Evolutionary conservation across 1,140 invertebrate species (phyloP).

Genomic region (Apis mellifera): DNA sequence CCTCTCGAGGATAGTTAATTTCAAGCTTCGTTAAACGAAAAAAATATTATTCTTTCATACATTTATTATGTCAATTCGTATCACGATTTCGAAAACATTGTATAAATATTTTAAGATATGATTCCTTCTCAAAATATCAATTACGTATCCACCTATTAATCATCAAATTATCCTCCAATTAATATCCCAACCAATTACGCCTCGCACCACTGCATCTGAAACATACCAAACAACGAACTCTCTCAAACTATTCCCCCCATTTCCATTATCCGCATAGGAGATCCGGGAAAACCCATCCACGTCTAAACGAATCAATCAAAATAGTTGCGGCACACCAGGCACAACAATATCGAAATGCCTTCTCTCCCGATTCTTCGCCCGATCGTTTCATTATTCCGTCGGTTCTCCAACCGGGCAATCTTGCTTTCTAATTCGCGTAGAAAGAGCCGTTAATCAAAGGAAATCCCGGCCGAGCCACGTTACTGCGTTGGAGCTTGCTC

Average conservation of each 20-base stretch:
- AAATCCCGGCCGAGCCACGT: not conserved
- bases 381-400: not conserved
- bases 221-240: not conserved
- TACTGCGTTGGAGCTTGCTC: not conserved
- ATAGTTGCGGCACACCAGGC: not conserved
- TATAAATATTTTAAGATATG: too few relatives aligned
- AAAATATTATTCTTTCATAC: too few relatives aligned
- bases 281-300: too few relatives aligned
- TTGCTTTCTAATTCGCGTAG: slow-evolving; percentile 45
- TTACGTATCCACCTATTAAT: too few relatives aligned
- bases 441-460: slow-evolving; percentile 55
- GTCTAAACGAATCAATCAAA: not conserved
- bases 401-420: not conserved
- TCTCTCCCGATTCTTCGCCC: not conserved
- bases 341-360: not conserved
- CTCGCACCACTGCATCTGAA: not conserved
- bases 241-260: too few relatives aligned
- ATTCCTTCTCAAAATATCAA: too few relatives aligned
- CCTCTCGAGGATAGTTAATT: too few relatives aligned
- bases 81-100: too few relatives aligned
- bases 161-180: not conserved
- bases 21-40: too few relatives aligned
- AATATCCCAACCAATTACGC: not conserved
- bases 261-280: not conserved
- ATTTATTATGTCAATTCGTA: too few relatives aligned